Evolutionary conservation across 2,113 vertebrate species (phyloP), one percentile per base, ranked within the genome.

Genomic region (Gymnocephalus cernua): DNA sequence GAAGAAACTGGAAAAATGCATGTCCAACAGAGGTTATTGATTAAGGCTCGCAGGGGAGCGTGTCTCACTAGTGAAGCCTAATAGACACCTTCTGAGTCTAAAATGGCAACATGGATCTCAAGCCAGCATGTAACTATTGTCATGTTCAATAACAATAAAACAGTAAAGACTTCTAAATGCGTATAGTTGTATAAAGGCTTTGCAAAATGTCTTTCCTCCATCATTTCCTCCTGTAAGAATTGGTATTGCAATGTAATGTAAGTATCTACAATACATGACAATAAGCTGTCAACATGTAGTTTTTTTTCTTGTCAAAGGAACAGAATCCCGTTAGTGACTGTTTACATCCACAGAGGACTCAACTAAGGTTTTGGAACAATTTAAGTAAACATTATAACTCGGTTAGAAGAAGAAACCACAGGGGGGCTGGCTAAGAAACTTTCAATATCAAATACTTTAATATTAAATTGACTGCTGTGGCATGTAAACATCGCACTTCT

Each of bases 1-100:
- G 18, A 64, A 71, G 66, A 82, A 81, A 79, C 56, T 66, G 75
- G 72, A 82, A 67, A 86, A 88, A 87, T 69, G 68, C 57, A 84
- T 88, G 83, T 86, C 83, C 78, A 90, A 76, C 82, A 82, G 74
- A 82, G 79, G 82, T 80, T 85, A 94, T 91, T 89, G 87, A 94
- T 80, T 54, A 53, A 87, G 80, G 64, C 38, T 86, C 88, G 77
- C 63, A 79, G 74, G 88, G 53, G 75, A 44, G 85, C 79, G 77
- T 64, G 79, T 88, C 90, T 91, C n/a, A 86, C 74, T 84, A 64
- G 62, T 65, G 80, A 81, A 92, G 72, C 81, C 84, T 92, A 87
- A 82, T 91, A 25, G 74, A 91, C 73, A 92, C 77, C 54, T 66
- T 77, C 87, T 79, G 45, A 84, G 58, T 80, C 71, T 84, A 62